Evolutionary conservation across 2,797 vertebrate genomes (phyloP).

Genomic region (Gymnopithys bicolor): DNA sequence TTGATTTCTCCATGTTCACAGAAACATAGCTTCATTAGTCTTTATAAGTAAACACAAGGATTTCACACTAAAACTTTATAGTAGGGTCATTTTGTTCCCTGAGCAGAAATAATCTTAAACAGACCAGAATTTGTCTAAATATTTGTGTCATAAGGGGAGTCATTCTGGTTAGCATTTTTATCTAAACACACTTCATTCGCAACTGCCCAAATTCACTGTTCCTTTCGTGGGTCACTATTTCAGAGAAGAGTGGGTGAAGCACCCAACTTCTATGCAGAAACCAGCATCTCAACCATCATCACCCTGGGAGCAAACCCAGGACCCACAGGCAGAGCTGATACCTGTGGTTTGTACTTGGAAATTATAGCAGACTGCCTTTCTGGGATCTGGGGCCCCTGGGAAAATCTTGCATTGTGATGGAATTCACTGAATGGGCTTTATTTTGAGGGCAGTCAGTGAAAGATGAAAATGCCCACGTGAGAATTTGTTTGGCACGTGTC

Average conservation of each 20-base stretch:
- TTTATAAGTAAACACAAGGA: background rate
- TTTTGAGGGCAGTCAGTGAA: background rate
- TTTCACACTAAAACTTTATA: background rate
- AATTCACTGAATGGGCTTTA: background rate
- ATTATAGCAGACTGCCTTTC: background rate
- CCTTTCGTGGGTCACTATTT: background rate
- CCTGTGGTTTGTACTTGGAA: background rate
- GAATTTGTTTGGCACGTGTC: background rate
- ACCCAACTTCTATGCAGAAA: background rate
- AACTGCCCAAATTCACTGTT: background rate
- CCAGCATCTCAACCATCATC: background rate
- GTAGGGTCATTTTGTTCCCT: background rate
- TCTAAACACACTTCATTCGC: background rate
- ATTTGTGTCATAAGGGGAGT: background rate
- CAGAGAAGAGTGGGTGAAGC: background rate
- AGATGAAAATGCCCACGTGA: background rate
- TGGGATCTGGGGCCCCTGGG: background rate
- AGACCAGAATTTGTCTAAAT: background rate
- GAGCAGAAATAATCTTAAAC: background rate
- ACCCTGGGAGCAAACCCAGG: background rate
- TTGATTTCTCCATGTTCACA: background rate
- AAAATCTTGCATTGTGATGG: background rate
- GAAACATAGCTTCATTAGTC: background rate
- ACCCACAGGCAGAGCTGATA: background rate
- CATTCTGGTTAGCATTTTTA: background rate